A percentile compares a stretch with the other conserved stretches of the same genome.
These are phyloP conservation scores for Andrena flavipes DNA, from an alignment of 2,888 invertebrate species.

Conservation along the genomic window DNA sequence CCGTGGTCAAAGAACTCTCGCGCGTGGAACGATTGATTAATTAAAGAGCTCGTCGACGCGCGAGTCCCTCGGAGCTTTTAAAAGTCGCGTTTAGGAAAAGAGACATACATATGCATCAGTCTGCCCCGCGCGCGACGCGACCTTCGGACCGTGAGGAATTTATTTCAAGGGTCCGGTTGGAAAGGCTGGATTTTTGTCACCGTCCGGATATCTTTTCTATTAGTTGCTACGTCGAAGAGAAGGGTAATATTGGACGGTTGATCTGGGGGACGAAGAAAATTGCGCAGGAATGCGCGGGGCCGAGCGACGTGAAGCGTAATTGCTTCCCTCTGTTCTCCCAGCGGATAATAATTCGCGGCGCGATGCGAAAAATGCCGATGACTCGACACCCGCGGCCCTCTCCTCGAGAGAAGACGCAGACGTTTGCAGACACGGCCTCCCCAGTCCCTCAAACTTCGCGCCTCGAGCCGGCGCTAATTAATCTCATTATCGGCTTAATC, in stretches of 20 bases:
- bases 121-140: not conserved
- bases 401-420: constrained; percentile 8
- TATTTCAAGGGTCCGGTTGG: not conserved
- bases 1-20: not conserved
- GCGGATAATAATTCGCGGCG: constrained; percentile 52
- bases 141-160: not conserved
- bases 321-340: constrained; percentile 39
- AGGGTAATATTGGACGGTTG: constrained; percentile 1
- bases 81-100: not conserved
- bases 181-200: too few species aligned
- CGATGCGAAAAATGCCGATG: constrained; percentile 56
- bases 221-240: not conserved
- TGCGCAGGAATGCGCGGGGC: constrained; percentile 45
- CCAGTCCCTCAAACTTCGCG: constrained; percentile 29
- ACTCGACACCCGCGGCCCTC: constrained; percentile 46
- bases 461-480: constrained; percentile 68
- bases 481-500: constrained; percentile 74
- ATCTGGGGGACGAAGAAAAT: constrained; percentile 5
- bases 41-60: not conserved
- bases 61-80: not conserved
- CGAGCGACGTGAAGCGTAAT: constrained; percentile 42
- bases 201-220: not conserved
- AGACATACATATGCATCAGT: not conserved
- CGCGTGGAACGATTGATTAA: not conserved
- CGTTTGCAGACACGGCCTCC: constrained; percentile 8